Conservation (phyloP, 2,797 vertebrate genomes). For the Botia kubotai region DNA sequence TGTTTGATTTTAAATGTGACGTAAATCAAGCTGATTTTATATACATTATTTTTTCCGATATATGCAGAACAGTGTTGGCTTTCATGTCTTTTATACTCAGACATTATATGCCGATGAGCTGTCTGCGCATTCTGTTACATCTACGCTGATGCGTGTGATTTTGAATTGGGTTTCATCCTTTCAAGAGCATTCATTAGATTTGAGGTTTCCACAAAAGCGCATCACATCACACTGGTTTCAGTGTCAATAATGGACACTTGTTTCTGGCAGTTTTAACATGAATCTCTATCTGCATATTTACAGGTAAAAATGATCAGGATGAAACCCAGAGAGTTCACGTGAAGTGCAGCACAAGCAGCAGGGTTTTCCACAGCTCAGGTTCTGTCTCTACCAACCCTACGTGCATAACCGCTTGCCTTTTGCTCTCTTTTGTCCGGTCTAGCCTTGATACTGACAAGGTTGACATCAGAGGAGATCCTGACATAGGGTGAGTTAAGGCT, state of each 20-base stretch:
- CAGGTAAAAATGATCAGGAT: slow-evolving; percentile 17
- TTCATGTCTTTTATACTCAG: background rate
- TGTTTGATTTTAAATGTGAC: background rate
- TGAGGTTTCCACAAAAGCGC: background rate
- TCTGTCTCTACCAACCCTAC: slow-evolving; percentile 58
- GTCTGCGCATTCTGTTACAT: background rate
- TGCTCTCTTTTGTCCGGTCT: slow-evolving; percentile 75
- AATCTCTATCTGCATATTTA: background rate
- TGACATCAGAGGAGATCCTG: slow-evolving; percentile 85
- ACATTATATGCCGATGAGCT: background rate
- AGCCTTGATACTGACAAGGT: slow-evolving; percentile 84
- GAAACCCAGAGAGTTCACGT: slow-evolving; percentile 32
- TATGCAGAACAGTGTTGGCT: background rate
- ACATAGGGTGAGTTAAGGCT: slow-evolving; percentile 84
- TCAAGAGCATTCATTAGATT: background rate
- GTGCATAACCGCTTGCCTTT: slow-evolving; percentile 57
- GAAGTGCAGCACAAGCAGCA: background rate
- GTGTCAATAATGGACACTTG: background rate
- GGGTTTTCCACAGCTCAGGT: slow-evolving; percentile 24
- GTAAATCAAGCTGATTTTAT: background rate
- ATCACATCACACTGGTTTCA: background rate
- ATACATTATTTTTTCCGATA: background rate
- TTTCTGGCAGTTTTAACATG: slow-evolving; percentile 14
- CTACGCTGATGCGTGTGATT: background rate
- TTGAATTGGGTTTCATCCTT: background rate